phyloP scores from a whole-genome alignment of 2,888 invertebrate genomes.

The Drosophila ezoana region DNA sequence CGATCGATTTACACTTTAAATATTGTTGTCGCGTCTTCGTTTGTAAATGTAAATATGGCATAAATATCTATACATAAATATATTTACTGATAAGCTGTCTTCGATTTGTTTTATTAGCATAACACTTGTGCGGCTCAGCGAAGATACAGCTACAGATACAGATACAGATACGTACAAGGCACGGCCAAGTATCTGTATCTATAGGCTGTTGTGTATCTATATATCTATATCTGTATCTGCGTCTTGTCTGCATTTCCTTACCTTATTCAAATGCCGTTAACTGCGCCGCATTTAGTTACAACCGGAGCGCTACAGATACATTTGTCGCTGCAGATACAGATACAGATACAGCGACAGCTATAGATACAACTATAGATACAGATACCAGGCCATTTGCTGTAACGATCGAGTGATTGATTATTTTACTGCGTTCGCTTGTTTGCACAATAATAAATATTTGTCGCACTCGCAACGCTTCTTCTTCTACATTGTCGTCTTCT shows the following conservation, averaged over 20 bases:
- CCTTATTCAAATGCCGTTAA: constrained; percentile 78
- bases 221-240: constrained; percentile 13
- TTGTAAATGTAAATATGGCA: constrained; percentile 63
- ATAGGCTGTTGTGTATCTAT: background rate
- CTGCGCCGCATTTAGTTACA: constrained; percentile 31
- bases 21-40: constrained; percentile 36
- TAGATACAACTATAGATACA: constrained; percentile 37
- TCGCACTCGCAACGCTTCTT: constrained; percentile 37
- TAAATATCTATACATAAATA: constrained; percentile 40
- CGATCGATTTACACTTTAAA: constrained; percentile 79
- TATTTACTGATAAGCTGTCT: constrained; percentile 57
- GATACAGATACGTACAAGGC: constrained; percentile 38
- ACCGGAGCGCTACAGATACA: constrained; percentile 7
- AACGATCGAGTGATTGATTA: constrained; percentile 79
- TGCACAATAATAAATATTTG: constrained; percentile 76
- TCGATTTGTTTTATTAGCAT: constrained; percentile 81
- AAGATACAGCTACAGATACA: constrained; percentile 36
- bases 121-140: constrained; percentile 73
- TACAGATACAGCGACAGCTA: background rate
- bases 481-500: background rate
- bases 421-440: constrained; percentile 60
- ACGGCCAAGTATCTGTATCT: constrained; percentile 14
- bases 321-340: constrained; percentile 28
- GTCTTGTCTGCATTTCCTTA: constrained; percentile 60
- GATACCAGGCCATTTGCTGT: constrained; percentile 72